A percentile compares a stretch with the other conserved stretches of the same genome.
Conservation (phyloP, 1,140 invertebrate genomes). For the Drosophila sulfurigaster region DNA sequence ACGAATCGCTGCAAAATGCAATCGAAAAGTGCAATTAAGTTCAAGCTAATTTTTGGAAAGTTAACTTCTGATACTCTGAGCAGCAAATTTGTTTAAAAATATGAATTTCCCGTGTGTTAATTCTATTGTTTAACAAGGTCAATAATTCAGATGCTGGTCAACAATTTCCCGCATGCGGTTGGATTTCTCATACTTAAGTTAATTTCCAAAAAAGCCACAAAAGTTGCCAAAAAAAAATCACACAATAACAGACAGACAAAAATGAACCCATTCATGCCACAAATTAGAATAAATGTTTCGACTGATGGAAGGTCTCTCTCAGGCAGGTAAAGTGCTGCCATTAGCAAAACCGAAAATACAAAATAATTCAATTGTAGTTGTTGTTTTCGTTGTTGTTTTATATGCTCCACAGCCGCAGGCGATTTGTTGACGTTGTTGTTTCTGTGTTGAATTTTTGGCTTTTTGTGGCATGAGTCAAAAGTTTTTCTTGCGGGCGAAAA, state of each 20-base stretch:
- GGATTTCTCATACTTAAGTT: constrained; percentile 9
- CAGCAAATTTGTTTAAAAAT: constrained; percentile 21
- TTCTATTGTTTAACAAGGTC: constrained; percentile 59
- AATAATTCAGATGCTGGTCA: constrained; percentile 26
- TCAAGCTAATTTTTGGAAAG: constrained; percentile 40
- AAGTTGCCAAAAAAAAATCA: constrained; percentile 45
- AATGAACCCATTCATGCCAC: constrained; percentile 55
- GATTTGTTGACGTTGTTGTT: constrained; percentile 40
- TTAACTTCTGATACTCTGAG: constrained; percentile 22
- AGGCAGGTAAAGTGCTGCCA: constrained; percentile 62
- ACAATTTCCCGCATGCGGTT: constrained; percentile 43
- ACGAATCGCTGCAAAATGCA: constrained; percentile 22
- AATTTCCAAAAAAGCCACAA: constrained; percentile 27
- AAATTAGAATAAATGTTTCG: constrained; percentile 78
- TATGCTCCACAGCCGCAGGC: constrained; percentile 58
- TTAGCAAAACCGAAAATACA: constrained; percentile 59
- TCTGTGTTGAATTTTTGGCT: neutral
- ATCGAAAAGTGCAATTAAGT: constrained; percentile 25
- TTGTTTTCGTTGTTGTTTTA: constrained; percentile 9
- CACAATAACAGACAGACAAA: constrained; percentile 24
- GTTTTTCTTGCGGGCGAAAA: constrained; percentile 39
- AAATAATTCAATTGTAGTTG: constrained; percentile 65
- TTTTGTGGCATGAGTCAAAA: constrained; percentile 55
- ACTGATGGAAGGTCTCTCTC: constrained; percentile 62
- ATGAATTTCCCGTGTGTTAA: constrained; percentile 54